A percentile compares a stretch with the other conserved stretches of the same genome.
These are phyloP conservation scores for Drosophila azteca DNA, from an alignment of 1,140 invertebrate genomes.

Conservation along the genomic window DNA sequence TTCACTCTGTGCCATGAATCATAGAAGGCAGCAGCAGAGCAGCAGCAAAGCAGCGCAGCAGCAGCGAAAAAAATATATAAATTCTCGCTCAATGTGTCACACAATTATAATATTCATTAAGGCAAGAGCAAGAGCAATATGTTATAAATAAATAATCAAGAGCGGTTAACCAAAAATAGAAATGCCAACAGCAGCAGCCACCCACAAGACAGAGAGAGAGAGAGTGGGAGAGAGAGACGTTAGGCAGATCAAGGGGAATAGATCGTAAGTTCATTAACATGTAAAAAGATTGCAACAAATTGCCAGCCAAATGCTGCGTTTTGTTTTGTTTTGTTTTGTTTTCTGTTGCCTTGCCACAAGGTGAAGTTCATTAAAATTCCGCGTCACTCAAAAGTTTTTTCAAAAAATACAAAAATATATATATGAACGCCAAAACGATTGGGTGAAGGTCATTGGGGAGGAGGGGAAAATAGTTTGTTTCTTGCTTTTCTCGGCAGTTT, in stretches of 20 bases:
- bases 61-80: slow-evolving; percentile 11
- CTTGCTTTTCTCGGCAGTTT: neutral
- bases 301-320: slow-evolving; percentile 29
- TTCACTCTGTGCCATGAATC: slow-evolving; percentile 51
- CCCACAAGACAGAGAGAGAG: neutral
- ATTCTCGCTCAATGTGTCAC: slow-evolving; percentile 67
- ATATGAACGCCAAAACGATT: slow-evolving; percentile 40
- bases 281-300: slow-evolving; percentile 56
- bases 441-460: slow-evolving; percentile 65
- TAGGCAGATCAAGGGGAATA: neutral
- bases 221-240: neutral
- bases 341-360: slow-evolving; percentile 43
- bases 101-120: slow-evolving; percentile 49
- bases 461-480: slow-evolving; percentile 44
- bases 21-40: slow-evolving; percentile 22
- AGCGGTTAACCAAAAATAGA: slow-evolving; percentile 29
- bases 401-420: neutral
- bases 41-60: no score
- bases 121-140: slow-evolving; percentile 30
- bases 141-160: slow-evolving; percentile 54
- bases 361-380: slow-evolving; percentile 81
- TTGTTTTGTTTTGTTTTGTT: no score
- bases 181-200: slow-evolving; percentile 3
- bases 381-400: slow-evolving; percentile 58
- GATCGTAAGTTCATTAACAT: slow-evolving; percentile 71